Percentiles rank a stretch among this genome's conserved stretches.
Conservation (phyloP, 2,888 invertebrate species). For the Spisula solida region DNA sequence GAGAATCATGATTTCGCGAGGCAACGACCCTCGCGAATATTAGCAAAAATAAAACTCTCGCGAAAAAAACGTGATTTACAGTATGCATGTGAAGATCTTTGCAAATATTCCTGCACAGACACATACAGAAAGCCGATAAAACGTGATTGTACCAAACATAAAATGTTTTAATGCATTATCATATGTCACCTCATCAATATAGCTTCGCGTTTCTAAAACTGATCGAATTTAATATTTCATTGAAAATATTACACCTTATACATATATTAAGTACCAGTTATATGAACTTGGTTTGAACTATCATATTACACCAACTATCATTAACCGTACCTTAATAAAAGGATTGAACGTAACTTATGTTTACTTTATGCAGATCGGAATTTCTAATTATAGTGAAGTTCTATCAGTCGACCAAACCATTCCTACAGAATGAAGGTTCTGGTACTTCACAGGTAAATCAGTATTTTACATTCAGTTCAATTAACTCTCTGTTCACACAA, state of each 20-base stretch:
- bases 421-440: neutral
- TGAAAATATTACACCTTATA: neutral
- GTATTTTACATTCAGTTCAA: neutral
- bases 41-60: too few relatives aligned
- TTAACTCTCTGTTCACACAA: neutral
- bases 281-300: neutral
- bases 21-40: too few relatives aligned
- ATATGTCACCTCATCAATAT: neutral
- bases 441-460: neutral
- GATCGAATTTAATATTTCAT: neutral
- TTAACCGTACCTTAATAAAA: neutral
- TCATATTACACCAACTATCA: neutral
- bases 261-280: too few relatives aligned
- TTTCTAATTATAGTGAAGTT: neutral
- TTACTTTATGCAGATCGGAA: neutral
- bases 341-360: neutral
- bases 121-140: neutral
- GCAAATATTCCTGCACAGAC: neutral
- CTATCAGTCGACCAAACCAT: neutral
- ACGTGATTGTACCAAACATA: neutral
- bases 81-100: too few relatives aligned
- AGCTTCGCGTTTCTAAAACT: neutral
- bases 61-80: too few relatives aligned
- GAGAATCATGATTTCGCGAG: too few relatives aligned
- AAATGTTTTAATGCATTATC: neutral